These are phyloP conservation scores for Schizopygopsis pylzovi DNA, from an alignment of 2,797 vertebrate species.

Conservation along the genomic window DNA sequence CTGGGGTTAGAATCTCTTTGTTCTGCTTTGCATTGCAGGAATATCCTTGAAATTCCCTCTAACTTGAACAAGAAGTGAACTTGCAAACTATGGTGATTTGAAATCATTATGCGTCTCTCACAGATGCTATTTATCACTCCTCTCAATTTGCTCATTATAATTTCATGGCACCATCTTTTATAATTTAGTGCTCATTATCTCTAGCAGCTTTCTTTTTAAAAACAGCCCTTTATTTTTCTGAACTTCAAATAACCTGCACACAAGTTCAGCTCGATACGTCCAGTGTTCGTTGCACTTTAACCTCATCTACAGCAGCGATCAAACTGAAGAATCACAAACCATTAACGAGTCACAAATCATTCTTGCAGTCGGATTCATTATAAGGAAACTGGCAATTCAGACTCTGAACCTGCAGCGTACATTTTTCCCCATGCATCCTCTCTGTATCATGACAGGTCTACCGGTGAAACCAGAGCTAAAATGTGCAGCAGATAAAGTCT, in stretches of 20 bases:
- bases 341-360: neutral
- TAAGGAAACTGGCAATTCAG: constrained; percentile 32
- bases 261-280: neutral
- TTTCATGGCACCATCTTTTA: constrained; percentile 39
- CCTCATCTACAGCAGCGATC: neutral
- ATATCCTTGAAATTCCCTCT: neutral
- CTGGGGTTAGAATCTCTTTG: neutral
- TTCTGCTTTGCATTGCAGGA: neutral
- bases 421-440: neutral
- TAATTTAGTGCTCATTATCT: constrained; percentile 25
- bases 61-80: neutral
- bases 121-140: constrained; percentile 15
- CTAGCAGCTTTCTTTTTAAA: neutral
- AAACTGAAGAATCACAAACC: constrained; percentile 20
- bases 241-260: neutral
- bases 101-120: constrained; percentile 6
- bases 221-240: neutral
- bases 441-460: constrained; percentile 44
- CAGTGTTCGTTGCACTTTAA: constrained; percentile 6
- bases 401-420: neutral
- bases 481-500: constrained; percentile 14
- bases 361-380: constrained; percentile 41
- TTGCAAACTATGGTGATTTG: neutral
- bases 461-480: constrained; percentile 23
- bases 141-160: constrained; percentile 22